phyloP scores from a whole-genome alignment of 2,797 vertebrate species.

The Microctenopoma steveboyesi region DNA sequence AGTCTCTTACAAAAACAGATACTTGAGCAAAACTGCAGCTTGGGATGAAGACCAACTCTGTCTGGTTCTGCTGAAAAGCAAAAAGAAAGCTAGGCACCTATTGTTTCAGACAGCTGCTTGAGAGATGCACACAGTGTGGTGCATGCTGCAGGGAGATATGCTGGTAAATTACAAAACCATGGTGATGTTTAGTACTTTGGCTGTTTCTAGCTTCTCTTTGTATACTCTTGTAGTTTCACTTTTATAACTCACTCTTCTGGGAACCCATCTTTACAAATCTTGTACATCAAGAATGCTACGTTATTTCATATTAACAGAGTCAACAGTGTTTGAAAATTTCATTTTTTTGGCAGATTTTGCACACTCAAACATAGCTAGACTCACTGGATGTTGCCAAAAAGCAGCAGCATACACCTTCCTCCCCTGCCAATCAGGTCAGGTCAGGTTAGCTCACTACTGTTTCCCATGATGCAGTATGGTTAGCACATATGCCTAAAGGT shows the following conservation, averaged over 20 bases:
- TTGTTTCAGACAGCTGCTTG: constrained; percentile 49
- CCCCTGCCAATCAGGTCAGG: constrained; percentile 41
- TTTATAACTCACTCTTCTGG: constrained; percentile 5
- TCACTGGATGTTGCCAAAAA: constrained; percentile 45
- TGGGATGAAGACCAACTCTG: constrained; percentile 14
- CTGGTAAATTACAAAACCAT: constrained; percentile 37
- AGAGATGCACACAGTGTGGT: constrained; percentile 44
- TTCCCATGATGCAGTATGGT: constrained; percentile 54
- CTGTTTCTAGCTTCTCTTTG: constrained; percentile 27
- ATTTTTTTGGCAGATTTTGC: constrained; percentile 27
- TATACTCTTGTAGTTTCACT: constrained; percentile 11
- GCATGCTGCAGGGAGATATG: constrained; percentile 23
- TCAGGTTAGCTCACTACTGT: constrained; percentile 49
- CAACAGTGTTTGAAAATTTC: constrained; percentile 1
- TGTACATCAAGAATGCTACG: background rate
- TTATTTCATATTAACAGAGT: constrained; percentile 30
- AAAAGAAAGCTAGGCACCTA: constrained; percentile 36
- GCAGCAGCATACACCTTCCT: constrained; percentile 41
- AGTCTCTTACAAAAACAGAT: constrained; percentile 33
- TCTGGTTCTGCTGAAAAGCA: constrained; percentile 32
- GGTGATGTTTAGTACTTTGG: constrained; percentile 39
- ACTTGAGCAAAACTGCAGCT: constrained; percentile 20
- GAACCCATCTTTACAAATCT: constrained; percentile 24
- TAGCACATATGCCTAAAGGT: constrained; percentile 53
- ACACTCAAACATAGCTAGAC: constrained; percentile 33